phyloP scores from a whole-genome alignment of 35 echinoderm and acorn worm species.

The Amphiura filiformis region DNA sequence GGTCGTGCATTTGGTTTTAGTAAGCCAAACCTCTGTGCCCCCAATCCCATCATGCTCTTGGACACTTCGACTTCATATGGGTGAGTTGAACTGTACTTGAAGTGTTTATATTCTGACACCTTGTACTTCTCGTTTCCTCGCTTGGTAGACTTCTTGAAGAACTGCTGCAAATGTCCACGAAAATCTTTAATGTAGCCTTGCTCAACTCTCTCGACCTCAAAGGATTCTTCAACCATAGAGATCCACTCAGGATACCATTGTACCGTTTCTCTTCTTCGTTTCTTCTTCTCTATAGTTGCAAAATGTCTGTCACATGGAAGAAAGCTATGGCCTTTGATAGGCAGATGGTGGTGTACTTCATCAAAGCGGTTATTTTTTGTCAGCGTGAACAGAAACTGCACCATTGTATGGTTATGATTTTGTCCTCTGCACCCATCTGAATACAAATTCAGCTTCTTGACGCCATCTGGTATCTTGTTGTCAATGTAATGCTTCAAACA shows the following conservation, averaged over 20 bases:
- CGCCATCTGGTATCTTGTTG: neutral
- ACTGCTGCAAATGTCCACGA: neutral
- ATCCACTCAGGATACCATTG: slow-evolving; percentile 28
- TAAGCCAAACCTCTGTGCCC: neutral
- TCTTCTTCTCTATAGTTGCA: slow-evolving; percentile 17
- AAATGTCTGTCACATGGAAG: slow-evolving; percentile 41
- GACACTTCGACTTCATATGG: slow-evolving; percentile 20
- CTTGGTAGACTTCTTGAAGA: slow-evolving; percentile 38
- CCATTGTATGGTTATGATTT: neutral
- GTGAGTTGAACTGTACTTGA: neutral
- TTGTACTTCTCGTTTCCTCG: neutral
- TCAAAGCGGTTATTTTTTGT: neutral
- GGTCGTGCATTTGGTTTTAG: slow-evolving; percentile 15
- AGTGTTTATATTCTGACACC: slow-evolving; percentile 44
- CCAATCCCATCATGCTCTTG: slow-evolving; percentile 4
- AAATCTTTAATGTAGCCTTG: neutral
- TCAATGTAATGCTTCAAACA: slow-evolving; percentile 13
- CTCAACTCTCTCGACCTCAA: slow-evolving; percentile 11
- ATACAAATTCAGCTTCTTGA: neutral
- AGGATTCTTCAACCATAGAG: slow-evolving; percentile 10
- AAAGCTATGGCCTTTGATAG: slow-evolving; percentile 17
- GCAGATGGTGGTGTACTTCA: neutral
- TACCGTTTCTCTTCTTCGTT: slow-evolving; percentile 26
- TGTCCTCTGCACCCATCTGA: slow-evolving; percentile 24
- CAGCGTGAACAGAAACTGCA: neutral